phyloP scores from a whole-genome alignment of 2,888 invertebrate genomes.

The Melanotus villosus region DNA sequence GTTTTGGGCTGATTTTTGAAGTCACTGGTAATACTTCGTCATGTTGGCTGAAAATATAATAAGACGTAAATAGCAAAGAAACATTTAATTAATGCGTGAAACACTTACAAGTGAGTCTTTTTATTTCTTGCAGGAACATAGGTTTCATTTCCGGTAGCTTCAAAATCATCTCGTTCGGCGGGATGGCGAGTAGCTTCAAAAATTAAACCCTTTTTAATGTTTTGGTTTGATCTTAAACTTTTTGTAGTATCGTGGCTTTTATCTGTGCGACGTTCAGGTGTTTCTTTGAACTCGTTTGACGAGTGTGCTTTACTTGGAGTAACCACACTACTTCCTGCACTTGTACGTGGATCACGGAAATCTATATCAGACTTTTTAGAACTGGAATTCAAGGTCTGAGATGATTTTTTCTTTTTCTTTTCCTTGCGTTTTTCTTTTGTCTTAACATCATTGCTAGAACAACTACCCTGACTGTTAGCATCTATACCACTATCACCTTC shows the following conservation, averaged over 20 bases:
- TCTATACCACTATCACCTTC: conserved; percentile 93
- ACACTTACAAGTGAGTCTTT: conserved; percentile 57
- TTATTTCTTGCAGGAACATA: conserved; percentile 67
- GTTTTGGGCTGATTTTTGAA: conserved; percentile 77
- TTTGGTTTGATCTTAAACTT: conserved; percentile 40
- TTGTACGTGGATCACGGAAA: conserved; percentile 41
- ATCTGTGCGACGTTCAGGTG: conserved; percentile 44
- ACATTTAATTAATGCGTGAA: background rate
- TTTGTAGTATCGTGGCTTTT: conserved; percentile 43
- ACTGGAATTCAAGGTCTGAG: conserved; percentile 43
- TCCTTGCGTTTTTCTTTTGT: conserved; percentile 78
- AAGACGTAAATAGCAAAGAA: too few relatives aligned
- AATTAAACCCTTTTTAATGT: conserved; percentile 72
- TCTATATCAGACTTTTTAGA: conserved; percentile 43
- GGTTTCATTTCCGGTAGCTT: conserved; percentile 77
- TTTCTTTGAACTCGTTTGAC: conserved; percentile 46
- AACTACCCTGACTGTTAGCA: conserved; percentile 90
- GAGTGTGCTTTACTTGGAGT: conserved; percentile 39
- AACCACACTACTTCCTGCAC: conserved; percentile 34
- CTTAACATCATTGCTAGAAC: conserved; percentile 88
- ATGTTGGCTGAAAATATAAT: conserved; percentile 42
- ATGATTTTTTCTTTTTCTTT: conserved; percentile 75
- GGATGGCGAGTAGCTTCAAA: conserved; percentile 81
- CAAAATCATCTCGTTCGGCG: conserved; percentile 82
- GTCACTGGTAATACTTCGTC: conserved; percentile 44